phyloP scores from a whole-genome alignment of 2,888 invertebrate genomes.

The Dyspetes luteomarginatus region DNA sequence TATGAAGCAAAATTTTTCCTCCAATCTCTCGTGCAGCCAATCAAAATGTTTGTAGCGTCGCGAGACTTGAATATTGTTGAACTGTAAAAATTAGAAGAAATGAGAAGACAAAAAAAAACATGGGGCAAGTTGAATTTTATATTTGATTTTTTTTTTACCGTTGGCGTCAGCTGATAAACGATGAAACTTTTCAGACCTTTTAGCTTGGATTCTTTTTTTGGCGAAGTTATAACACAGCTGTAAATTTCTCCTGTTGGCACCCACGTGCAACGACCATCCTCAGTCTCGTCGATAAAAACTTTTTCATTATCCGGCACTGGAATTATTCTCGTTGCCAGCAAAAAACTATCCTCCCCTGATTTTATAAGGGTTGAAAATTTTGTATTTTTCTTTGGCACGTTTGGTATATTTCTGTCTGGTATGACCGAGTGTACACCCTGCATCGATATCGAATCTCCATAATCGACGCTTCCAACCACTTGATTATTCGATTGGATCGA shows the following conservation, averaged over 20 bases:
- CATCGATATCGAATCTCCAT: slow-evolving; percentile 83
- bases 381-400: slow-evolving; percentile 88
- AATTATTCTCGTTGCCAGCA: slow-evolving; percentile 90
- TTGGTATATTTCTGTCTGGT: slow-evolving; percentile 85
- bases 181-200: slow-evolving; percentile 99
- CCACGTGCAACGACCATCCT: slow-evolving; percentile 92
- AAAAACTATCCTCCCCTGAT: slow-evolving; percentile 94
- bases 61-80: slow-evolving; percentile 96
- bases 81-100: slow-evolving; percentile 83
- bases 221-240: slow-evolving; percentile 94
- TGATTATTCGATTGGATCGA: slow-evolving; percentile 51
- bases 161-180: slow-evolving; percentile 97
- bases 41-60: slow-evolving; percentile 99
- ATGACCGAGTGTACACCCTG: slow-evolving; percentile 86
- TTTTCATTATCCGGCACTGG: slow-evolving; percentile 89
- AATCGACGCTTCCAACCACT: slow-evolving; percentile 69
- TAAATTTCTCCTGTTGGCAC: slow-evolving; percentile 89
- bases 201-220: slow-evolving; percentile 98
- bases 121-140: not conserved
- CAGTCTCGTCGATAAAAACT: slow-evolving; percentile 88
- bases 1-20: slow-evolving; percentile 96
- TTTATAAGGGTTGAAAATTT: slow-evolving; percentile 96
- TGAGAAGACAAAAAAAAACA: not conserved
- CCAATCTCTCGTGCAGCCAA: slow-evolving; percentile 97
- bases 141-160: no score